Conservation (phyloP, 2,113 vertebrate species). For the Alethe castanea region DNA sequence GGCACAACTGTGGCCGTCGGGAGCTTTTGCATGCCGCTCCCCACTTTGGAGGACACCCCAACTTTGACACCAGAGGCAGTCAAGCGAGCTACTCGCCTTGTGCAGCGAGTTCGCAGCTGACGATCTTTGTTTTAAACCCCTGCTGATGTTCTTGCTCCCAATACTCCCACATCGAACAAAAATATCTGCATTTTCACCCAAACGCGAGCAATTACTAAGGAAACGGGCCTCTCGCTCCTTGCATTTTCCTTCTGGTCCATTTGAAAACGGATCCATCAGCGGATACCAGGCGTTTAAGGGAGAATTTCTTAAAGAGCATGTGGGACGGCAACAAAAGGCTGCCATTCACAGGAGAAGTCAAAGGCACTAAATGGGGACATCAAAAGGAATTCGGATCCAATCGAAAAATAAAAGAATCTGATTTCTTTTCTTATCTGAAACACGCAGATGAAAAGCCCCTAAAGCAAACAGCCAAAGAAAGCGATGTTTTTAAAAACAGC, state of each 20-base stretch:
- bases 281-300: conserved; percentile 75
- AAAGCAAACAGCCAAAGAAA: conserved; percentile 88
- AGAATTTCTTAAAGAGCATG: conserved; percentile 72
- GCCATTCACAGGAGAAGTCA: conserved; percentile 81
- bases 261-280: conserved; percentile 82
- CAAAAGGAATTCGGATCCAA: conserved; percentile 84
- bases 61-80: neutral
- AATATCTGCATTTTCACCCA: conserved; percentile 70
- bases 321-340: conserved; percentile 76
- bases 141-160: conserved; percentile 55
- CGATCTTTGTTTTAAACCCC: conserved; percentile 67
- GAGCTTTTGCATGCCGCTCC: neutral
- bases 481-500: conserved; percentile 62
- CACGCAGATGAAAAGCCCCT: conserved; percentile 74
- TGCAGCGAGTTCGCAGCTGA: conserved; percentile 42
- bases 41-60: neutral
- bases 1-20: neutral
- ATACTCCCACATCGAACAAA: conserved; percentile 56
- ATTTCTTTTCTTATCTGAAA: conserved; percentile 78
- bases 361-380: conserved; percentile 79
- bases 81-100: conserved; percentile 39
- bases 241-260: conserved; percentile 69
- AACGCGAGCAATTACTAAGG: conserved; percentile 77
- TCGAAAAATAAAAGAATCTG: conserved; percentile 79
- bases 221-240: conserved; percentile 70